Percentiles rank a stretch among this genome's conserved stretches.
These are phyloP conservation scores for Hemicrepidius hirtus DNA, from an alignment of 2,888 invertebrate species.

Conservation along the genomic window DNA sequence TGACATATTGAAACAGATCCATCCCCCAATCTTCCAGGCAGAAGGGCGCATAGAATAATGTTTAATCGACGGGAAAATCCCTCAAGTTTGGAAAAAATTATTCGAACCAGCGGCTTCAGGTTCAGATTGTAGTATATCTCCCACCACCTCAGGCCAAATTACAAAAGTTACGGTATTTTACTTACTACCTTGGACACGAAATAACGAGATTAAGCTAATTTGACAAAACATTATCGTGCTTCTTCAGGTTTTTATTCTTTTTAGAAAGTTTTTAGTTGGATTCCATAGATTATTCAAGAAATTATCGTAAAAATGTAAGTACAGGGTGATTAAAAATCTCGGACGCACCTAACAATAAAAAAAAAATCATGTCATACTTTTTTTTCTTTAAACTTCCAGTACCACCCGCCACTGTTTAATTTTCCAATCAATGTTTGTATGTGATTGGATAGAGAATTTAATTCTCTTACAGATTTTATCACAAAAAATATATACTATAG, in stretches of 20 bases:
- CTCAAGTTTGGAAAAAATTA: constrained; percentile 51
- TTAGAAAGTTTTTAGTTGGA: constrained; percentile 4
- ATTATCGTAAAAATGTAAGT: constrained; percentile 5
- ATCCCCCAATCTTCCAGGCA: constrained; percentile 38
- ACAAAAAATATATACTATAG: too few species aligned
- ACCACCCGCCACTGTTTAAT: too few species aligned
- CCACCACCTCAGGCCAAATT: constrained; percentile 38
- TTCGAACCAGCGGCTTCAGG: constrained; percentile 23
- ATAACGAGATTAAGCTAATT: constrained; percentile 21
- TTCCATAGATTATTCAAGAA: not conserved
- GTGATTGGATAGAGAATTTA: too few species aligned
- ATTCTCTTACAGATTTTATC: too few species aligned
- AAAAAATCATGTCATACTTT: too few species aligned
- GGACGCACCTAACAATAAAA: too few species aligned
- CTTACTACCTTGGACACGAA: constrained; percentile 25
- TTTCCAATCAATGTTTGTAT: too few species aligned
- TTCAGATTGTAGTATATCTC: constrained; percentile 2
- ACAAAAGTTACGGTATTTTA: constrained; percentile 37
- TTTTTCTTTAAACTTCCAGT: too few species aligned
- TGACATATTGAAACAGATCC: constrained; percentile 48
- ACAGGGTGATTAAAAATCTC: too few species aligned
- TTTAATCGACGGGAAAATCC: constrained; percentile 57
- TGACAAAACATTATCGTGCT: constrained; percentile 17
- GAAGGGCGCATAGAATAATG: constrained; percentile 50
- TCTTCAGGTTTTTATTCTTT: not conserved